These are phyloP conservation scores for Astur gentilis DNA, from an alignment of 2,113 vertebrate genomes.

Conservation along the genomic window DNA sequence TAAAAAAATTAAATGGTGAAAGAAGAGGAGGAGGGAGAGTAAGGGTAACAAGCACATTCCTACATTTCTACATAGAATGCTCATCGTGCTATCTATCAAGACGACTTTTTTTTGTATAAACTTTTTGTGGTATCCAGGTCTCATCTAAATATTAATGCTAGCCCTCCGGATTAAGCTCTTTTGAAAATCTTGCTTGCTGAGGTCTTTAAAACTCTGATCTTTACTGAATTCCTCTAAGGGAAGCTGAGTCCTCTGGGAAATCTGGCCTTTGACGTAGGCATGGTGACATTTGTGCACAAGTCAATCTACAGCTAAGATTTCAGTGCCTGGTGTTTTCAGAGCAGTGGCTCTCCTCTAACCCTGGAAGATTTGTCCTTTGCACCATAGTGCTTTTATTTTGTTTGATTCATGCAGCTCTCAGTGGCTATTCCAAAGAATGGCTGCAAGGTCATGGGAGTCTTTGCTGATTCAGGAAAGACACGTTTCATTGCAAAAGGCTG, in stretches of 20 bases:
- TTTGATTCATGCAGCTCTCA: conserved; percentile 28
- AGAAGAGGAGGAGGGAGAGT: background rate
- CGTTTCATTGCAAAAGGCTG: conserved; percentile 57
- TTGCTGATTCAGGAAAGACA: conserved; percentile 65
- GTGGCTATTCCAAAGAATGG: conserved; percentile 27
- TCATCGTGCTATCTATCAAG: background rate
- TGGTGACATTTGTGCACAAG: conserved; percentile 11
- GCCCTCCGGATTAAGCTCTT: background rate
- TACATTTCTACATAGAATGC: conserved; percentile 13
- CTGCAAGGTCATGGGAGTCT: conserved; percentile 59
- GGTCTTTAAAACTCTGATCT: background rate
- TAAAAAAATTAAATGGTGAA: background rate
- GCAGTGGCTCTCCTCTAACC: background rate
- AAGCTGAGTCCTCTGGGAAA: background rate
- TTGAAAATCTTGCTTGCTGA: background rate
- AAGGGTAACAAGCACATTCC: background rate
- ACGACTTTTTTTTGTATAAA: background rate
- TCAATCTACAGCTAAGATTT: background rate
- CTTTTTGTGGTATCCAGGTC: background rate
- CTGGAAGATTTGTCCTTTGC: background rate
- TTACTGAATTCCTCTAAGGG: background rate
- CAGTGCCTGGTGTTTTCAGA: conserved; percentile 2
- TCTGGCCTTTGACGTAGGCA: background rate
- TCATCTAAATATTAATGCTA: background rate
- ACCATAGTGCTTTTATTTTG: conserved; percentile 12